A percentile compares a stretch with the other conserved stretches of the same genome.
phyloP scores from a whole-genome alignment of 1,140 invertebrate species.

The Temnothorax longispinosus region DNA sequence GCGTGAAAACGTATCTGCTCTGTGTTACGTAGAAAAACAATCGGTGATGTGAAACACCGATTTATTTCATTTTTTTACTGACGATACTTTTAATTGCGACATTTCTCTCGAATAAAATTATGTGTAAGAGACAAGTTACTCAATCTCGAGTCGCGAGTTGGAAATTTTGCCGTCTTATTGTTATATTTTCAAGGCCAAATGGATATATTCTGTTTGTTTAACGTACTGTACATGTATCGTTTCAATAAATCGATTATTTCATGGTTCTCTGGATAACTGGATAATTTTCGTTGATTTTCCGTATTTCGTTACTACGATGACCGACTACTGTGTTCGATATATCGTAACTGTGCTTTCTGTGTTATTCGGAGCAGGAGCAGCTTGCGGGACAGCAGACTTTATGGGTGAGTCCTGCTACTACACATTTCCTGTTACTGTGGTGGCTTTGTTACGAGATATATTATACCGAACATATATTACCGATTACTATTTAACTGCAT shows the following conservation, averaged over 20 bases:
- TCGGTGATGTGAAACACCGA: conserved; percentile 6
- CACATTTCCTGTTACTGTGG: conserved; percentile 67
- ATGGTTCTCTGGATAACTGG: conserved; percentile 67
- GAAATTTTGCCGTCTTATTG: conserved; percentile 57
- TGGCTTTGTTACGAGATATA: conserved; percentile 71
- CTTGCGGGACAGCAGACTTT: conserved; percentile 91
- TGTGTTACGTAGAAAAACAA: not conserved
- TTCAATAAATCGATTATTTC: conserved; percentile 78
- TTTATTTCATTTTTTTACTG: not conserved
- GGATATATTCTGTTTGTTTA: conserved; percentile 73
- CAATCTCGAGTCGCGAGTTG: conserved; percentile 14
- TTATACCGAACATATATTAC: conserved; percentile 52
- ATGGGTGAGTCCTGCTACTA: conserved; percentile 88
- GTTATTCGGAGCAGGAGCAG: conserved; percentile 87
- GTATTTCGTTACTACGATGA: conserved; percentile 58
- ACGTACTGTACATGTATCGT: conserved; percentile 75
- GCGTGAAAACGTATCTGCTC: not conserved
- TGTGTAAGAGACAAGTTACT: conserved; percentile 14
- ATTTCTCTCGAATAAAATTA: conserved; percentile 22
- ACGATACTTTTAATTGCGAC: conserved; percentile 25
- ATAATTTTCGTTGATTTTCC: conserved; percentile 66
- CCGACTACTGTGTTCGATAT: conserved; percentile 54
- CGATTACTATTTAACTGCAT: conserved; percentile 68
- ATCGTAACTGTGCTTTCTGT: conserved; percentile 76
- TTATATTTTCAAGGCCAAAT: conserved; percentile 66